Evolutionary conservation across 2,113 vertebrate genomes (phyloP).

Genomic region (Brachypodius melanocephalos): DNA sequence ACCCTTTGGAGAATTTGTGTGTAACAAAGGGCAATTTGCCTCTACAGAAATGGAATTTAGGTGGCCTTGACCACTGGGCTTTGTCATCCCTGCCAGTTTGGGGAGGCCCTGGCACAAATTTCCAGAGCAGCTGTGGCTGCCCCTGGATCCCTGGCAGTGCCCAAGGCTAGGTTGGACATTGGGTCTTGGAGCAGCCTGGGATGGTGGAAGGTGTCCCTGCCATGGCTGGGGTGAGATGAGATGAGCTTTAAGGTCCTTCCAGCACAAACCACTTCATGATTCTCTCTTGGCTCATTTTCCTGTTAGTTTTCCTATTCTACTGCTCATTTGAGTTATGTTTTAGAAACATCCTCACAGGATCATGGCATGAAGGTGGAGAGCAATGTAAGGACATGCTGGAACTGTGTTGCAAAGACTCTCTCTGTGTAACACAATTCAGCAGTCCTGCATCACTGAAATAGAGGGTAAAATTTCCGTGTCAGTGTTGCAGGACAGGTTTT

Average conservation of each 20-base stretch:
- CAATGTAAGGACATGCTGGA: accelerated
- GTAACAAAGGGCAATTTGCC: neutral
- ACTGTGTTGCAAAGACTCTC: accelerated
- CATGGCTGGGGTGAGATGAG: too few species aligned
- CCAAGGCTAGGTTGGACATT: accelerated
- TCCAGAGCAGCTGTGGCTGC: neutral
- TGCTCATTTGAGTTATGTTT: neutral
- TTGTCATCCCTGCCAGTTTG: neutral
- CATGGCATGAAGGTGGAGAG: neutral
- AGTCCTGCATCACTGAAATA: neutral
- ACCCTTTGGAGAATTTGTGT: neutral
- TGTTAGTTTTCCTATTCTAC: neutral
- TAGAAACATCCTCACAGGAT: neutral
- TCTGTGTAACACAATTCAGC: neutral
- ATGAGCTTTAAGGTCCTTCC: neutral
- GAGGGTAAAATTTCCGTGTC: neutral
- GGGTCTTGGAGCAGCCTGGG: neutral
- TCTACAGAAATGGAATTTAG: neutral
- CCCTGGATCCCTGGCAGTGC: neutral
- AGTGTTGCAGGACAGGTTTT: neutral
- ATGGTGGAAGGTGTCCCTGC: accelerated
- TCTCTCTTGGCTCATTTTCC: neutral
- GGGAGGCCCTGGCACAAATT: neutral
- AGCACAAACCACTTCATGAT: neutral
- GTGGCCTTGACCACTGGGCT: neutral